Percentiles rank a stretch among this genome's conserved stretches.
Conservation (phyloP, 2,113 vertebrate species). For the Oryzias curvinotus region DNA sequence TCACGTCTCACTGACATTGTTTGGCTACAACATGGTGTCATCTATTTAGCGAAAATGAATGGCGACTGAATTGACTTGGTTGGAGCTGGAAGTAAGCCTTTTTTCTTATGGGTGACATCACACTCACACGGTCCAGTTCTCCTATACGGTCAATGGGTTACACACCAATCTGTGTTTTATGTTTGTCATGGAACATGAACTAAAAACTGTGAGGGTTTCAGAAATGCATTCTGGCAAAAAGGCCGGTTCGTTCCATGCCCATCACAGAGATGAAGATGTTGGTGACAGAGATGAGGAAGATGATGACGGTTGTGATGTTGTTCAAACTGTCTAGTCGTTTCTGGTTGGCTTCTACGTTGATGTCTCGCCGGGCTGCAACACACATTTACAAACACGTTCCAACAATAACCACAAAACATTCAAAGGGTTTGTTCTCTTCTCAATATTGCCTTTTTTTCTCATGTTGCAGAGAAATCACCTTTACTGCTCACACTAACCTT, state of each 20-base stretch:
- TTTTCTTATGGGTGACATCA: too few relatives aligned
- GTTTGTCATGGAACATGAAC: background rate
- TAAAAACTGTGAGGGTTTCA: background rate
- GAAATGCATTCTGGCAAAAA: slow-evolving; percentile 75
- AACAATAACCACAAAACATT: slow-evolving; percentile 26
- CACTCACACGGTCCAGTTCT: too few relatives aligned
- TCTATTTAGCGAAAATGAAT: too few relatives aligned
- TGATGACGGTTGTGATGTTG: slow-evolving; percentile 79
- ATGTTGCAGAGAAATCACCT: background rate
- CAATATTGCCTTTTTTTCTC: background rate
- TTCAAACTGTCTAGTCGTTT: slow-evolving; percentile 83
- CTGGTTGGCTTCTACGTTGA: slow-evolving; percentile 84
- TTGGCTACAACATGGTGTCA: too few relatives aligned
- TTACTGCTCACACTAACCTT: background rate
- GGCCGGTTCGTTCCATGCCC: slow-evolving; percentile 85
- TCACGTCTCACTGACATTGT: too few relatives aligned
- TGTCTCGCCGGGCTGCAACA: slow-evolving; percentile 83
- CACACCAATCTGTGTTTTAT: slow-evolving; percentile 1
- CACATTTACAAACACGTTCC: slow-evolving; percentile 37
- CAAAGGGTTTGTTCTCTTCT: background rate
- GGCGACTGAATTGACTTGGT: too few relatives aligned
- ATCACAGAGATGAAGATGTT: slow-evolving; percentile 91
- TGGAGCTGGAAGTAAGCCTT: too few relatives aligned
- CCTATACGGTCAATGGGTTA: background rate
- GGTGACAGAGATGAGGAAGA: slow-evolving; percentile 86